These are phyloP conservation scores for Cyprinodon tularosa DNA, from an alignment of 2,113 vertebrate genomes.

Conservation along the genomic window DNA sequence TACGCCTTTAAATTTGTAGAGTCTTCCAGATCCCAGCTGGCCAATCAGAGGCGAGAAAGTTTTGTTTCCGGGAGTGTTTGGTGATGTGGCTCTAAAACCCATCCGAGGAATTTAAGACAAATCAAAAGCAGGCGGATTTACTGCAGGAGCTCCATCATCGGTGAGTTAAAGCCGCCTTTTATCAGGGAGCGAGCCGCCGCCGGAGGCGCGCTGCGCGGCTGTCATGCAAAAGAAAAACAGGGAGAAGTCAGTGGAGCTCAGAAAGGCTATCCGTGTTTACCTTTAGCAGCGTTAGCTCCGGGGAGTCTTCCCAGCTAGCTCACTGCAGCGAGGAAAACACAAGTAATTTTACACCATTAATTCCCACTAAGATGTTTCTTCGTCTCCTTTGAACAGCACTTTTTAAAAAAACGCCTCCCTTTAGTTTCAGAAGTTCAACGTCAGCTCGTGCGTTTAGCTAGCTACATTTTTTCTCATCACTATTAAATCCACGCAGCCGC, in stretches of 20 bases:
- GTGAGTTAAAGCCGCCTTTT: slow-evolving; percentile 54
- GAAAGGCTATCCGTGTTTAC: slow-evolving; percentile 46
- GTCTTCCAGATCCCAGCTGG: slow-evolving; percentile 52
- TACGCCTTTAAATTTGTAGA: slow-evolving; percentile 27
- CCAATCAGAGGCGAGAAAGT: slow-evolving; percentile 73
- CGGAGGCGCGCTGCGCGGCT: not conserved
- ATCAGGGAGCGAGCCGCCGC: not conserved
- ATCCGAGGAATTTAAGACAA: slow-evolving; percentile 67
- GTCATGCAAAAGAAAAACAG: slow-evolving; percentile 7
- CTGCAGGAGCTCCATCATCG: slow-evolving; percentile 54
- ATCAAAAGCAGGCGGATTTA: slow-evolving; percentile 54
- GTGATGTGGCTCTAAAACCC: slow-evolving; percentile 82
- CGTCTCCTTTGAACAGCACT: not conserved
- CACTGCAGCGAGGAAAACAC: slow-evolving; percentile 18
- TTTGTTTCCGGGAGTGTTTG: slow-evolving; percentile 83
- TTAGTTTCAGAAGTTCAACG: slow-evolving; percentile 13
- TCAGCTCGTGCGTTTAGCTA: slow-evolving; percentile 49
- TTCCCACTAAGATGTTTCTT: not conserved
- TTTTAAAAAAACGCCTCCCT: not conserved
- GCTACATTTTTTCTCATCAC: slow-evolving; percentile 64
- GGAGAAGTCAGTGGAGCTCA: slow-evolving; percentile 3
- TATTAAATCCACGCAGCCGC: slow-evolving; percentile 73
- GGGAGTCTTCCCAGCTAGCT: slow-evolving; percentile 51
- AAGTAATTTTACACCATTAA: not conserved
- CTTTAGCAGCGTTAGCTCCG: slow-evolving; percentile 39